A percentile compares a stretch with the other conserved stretches of the same genome.
Evolutionary conservation across 2,113 vertebrate species (phyloP).

Genomic region (Nothobranchius kuhntae): DNA sequence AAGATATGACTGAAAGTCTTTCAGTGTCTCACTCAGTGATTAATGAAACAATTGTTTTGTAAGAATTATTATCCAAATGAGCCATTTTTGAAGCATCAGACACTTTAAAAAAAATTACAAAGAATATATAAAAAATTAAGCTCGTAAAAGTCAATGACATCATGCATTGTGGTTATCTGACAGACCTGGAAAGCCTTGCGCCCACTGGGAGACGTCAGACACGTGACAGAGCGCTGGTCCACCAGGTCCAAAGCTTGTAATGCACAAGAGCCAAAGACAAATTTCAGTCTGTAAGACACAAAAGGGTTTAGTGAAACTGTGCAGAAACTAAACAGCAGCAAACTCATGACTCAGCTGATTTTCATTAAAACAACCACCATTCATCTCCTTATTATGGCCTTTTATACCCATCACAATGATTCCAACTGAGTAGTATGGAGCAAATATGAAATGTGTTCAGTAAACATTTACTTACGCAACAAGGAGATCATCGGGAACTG

Average conservation of each 20-base stretch:
- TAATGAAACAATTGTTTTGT: too few relatives aligned
- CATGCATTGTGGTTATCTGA: background rate
- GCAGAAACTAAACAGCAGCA: background rate
- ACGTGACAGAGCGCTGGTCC: slow-evolving; percentile 85
- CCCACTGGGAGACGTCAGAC: slow-evolving; percentile 86
- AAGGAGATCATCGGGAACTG: slow-evolving; percentile 92
- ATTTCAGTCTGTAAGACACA: slow-evolving; percentile 83
- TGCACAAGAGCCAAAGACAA: slow-evolving; percentile 87
- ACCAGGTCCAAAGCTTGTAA: slow-evolving; percentile 91
- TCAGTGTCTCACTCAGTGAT: too few relatives aligned
- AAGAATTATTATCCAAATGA: too few relatives aligned
- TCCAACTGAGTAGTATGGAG: too few relatives aligned
- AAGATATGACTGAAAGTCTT: too few relatives aligned
- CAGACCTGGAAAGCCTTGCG: slow-evolving; percentile 86
- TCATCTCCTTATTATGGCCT: too few relatives aligned
- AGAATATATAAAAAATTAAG: too few relatives aligned
- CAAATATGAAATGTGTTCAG: background rate
- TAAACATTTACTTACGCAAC: slow-evolving; percentile 86
- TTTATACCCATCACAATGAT: too few relatives aligned
- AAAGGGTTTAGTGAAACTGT: background rate
- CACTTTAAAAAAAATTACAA: too few relatives aligned
- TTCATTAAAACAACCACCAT: too few relatives aligned
- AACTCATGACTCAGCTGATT: too few relatives aligned
- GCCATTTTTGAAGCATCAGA: too few relatives aligned
- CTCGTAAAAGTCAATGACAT: background rate